Conservation (phyloP, 2,113 vertebrate species). For the Macroglossus sobrinus region DNA sequence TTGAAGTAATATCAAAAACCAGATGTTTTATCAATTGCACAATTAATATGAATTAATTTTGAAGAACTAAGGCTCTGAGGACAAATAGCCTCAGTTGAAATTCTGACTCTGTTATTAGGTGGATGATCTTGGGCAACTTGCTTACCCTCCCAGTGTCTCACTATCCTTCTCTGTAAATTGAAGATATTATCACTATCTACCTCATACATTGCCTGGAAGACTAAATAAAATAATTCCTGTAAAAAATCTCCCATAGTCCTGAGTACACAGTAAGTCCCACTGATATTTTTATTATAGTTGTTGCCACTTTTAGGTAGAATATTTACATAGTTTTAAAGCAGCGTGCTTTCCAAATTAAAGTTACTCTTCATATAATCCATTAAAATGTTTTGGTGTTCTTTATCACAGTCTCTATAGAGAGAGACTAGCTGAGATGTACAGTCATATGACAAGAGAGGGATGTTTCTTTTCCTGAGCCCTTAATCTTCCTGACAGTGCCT, state of each 20-base stretch:
- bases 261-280: not conserved
- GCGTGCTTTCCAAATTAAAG: not conserved
- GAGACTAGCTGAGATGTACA: not conserved
- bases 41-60: not conserved
- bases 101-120: not conserved
- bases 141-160: not conserved
- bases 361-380: not conserved
- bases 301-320: not conserved
- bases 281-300: not conserved
- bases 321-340: not conserved
- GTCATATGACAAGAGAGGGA: not conserved
- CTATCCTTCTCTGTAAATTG: not conserved
- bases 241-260: not conserved
- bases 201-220: not conserved
- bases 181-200: not conserved
- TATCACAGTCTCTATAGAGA: not conserved
- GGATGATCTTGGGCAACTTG: not conserved
- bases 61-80: not conserved
- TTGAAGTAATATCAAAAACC: not conserved
- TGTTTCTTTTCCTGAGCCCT: conserved; percentile 57
- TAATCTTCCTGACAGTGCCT: conserved; percentile 56
- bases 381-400: not conserved
- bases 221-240: not conserved
- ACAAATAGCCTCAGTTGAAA: not conserved
- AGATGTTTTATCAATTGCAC: not conserved